Percentiles rank a stretch among this genome's conserved stretches.
Conservation (phyloP, 1,140 invertebrate genomes). For the Sesamia nonagrioides region DNA sequence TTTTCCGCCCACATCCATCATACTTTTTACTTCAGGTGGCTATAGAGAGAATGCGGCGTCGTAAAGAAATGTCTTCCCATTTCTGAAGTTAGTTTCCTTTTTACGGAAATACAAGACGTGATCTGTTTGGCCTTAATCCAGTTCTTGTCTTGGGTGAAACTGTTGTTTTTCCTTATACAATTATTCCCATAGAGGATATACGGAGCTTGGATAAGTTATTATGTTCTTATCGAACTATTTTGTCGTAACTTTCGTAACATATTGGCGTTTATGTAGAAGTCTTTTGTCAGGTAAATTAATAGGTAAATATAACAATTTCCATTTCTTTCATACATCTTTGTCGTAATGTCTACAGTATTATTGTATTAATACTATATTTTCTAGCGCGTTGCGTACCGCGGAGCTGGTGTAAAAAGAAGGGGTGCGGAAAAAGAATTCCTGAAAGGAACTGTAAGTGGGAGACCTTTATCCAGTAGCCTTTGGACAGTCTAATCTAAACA, state of each 20-base stretch:
- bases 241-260: constrained; percentile 21
- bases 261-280: constrained; percentile 1
- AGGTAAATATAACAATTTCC: not conserved
- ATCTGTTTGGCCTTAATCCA: constrained; percentile 65
- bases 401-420: too few relatives aligned
- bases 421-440: too few relatives aligned
- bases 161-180: constrained; percentile 48
- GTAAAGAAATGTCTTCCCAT: constrained; percentile 55
- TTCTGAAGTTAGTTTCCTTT: constrained; percentile 61
- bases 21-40: constrained; percentile 25
- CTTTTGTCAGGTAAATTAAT: constrained; percentile 22
- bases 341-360: not conserved
- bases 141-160: constrained; percentile 50
- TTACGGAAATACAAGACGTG: constrained; percentile 60
- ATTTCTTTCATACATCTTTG: not conserved
- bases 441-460: too few relatives aligned
- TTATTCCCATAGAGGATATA: constrained; percentile 41
- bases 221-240: constrained; percentile 35
- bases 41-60: constrained; percentile 32
- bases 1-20: constrained; percentile 16
- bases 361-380: too few relatives aligned
- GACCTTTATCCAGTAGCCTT: too few relatives aligned
- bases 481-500: too few relatives aligned
- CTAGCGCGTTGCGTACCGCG: too few relatives aligned
- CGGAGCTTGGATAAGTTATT: constrained; percentile 25